These are phyloP conservation scores for Forbesichthys papilliferus DNA, from an alignment of 2,113 vertebrate species.

Conservation along the genomic window DNA sequence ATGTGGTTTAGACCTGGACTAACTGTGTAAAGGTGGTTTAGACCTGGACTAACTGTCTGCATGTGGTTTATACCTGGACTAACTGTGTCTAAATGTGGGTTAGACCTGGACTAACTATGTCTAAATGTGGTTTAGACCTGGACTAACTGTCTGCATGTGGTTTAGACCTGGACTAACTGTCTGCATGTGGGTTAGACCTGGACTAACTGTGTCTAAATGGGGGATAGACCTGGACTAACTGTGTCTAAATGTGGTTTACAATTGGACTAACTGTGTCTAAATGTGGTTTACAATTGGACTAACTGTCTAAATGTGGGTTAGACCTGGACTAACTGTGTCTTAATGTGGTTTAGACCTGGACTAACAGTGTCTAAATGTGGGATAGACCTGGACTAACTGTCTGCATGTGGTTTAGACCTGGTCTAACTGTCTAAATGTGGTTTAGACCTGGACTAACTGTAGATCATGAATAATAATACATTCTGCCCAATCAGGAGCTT, in stretches of 20 bases:
- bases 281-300: neutral
- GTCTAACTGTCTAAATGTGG: neutral
- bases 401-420: neutral
- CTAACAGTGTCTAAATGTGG: neutral
- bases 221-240: no score
- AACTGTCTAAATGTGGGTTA: neutral
- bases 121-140: no score
- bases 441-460: neutral
- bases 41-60: neutral
- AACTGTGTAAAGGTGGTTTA: neutral
- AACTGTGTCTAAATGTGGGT: neutral
- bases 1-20: neutral
- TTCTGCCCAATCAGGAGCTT: slow-evolving; percentile 75
- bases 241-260: neutral
- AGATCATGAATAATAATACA: neutral
- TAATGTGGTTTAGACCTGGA: neutral
- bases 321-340: neutral
- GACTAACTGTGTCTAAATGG: no score
- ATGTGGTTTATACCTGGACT: neutral
- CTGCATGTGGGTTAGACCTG: neutral
- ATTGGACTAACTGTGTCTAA: neutral
- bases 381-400: no score
- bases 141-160: no score
- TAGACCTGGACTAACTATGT: slow-evolving; percentile 3
- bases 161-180: neutral